Conservation (phyloP, 37 sponge, comb jelly and placozoan species). For the Oscarella lobularis region DNA sequence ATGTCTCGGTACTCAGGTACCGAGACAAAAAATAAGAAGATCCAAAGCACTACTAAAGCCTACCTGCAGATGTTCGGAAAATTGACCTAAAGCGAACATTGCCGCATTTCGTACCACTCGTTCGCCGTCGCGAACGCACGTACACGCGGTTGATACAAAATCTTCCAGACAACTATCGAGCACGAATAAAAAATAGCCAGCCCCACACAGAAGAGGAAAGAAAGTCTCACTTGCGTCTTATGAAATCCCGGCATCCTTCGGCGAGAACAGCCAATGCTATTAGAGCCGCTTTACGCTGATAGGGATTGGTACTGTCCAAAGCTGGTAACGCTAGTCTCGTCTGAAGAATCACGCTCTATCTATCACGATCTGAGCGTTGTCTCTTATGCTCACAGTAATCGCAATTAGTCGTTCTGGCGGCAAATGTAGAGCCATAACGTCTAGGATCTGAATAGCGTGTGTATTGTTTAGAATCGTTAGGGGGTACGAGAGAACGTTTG, state of each 20-base stretch:
- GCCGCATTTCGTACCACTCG: conserved; percentile 80
- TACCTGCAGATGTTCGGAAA: conserved; percentile 86
- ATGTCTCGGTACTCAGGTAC: too few relatives aligned
- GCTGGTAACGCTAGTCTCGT: conserved; percentile 31
- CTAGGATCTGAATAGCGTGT: conserved; percentile 47
- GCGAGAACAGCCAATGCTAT: conserved; percentile 74
- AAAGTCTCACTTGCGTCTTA: conserved; percentile 30
- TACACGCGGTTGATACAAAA: not conserved
- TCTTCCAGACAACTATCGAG: not conserved
- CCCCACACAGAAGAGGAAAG: not conserved
- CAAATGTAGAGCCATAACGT: conserved; percentile 55
- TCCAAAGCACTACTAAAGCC: too few relatives aligned
- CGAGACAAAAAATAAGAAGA: too few relatives aligned
- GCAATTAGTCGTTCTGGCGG: conserved; percentile 72
- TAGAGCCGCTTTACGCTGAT: conserved; percentile 55
- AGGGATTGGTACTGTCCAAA: conserved; percentile 17
- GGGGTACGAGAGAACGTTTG: not conserved
- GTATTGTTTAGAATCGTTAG: too few relatives aligned
- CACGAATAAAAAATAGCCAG: not conserved
- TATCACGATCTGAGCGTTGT: not conserved
- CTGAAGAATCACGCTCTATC: conserved; percentile 4
- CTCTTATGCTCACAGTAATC: too few relatives aligned
- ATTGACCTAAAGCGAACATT: conserved; percentile 92
- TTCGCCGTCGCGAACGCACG: conserved; percentile 31
- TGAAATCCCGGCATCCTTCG: conserved; percentile 77